A percentile compares a stretch with the other conserved stretches of the same genome.
Evolutionary conservation across 2,113 vertebrate genomes (phyloP).

Genomic region (rat (Rattus norvegicus)): GRCr8 NC_086020.1:125412001-125412500

Average conservation of each 20-base stretch:
- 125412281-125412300: slow-evolving; percentile 38
- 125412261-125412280: slow-evolving; percentile 24
- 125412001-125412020: slow-evolving; percentile 23
- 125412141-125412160: slow-evolving; percentile 14
- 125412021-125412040: not conserved
- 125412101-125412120: slow-evolving; percentile 3
- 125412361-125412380: not conserved
- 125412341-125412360: slow-evolving; percentile 41
- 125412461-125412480: slow-evolving; percentile 40
- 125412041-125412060: not conserved
- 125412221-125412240: not conserved
- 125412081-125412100: not conserved
- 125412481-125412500: not conserved
- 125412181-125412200: not conserved
- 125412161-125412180: not conserved
- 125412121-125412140: not conserved
- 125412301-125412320: not conserved
- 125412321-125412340: slow-evolving; percentile 48
- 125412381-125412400: not conserved
- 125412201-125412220: not conserved
- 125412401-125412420: not conserved
- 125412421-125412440: not conserved
- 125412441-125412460: slow-evolving; percentile 11
- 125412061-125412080: not conserved
- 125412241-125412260: not conserved